Conservation (phyloP, 1,140 invertebrate genomes). For the Drosophila equinoxialis region DNA sequence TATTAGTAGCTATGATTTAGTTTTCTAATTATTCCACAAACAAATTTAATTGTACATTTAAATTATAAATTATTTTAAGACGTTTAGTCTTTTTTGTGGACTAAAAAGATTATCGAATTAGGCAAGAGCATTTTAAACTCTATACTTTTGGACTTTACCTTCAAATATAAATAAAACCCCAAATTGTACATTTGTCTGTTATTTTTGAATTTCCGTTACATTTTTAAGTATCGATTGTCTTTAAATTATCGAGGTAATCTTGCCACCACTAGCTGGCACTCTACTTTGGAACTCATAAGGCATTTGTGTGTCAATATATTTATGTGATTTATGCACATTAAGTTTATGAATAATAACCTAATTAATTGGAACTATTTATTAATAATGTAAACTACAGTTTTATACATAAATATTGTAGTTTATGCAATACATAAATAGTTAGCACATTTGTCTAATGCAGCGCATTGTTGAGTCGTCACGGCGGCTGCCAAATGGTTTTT, state of each 20-base stretch:
- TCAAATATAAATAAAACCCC: background rate
- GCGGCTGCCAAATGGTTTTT: conserved; percentile 81
- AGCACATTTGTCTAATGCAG: conserved; percentile 42
- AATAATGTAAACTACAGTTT: too few relatives aligned
- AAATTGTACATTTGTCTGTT: background rate
- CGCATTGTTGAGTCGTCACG: conserved; percentile 85
- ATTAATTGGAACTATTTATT: too few relatives aligned
- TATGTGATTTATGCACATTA: too few relatives aligned
- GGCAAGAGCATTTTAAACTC: too few relatives aligned
- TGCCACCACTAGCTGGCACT: background rate
- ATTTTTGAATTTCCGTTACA: background rate
- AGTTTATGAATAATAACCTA: too few relatives aligned
- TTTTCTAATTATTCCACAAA: background rate
- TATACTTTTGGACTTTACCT: too few relatives aligned
- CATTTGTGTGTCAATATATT: background rate
- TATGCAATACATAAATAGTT: too few relatives aligned
- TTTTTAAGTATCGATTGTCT: background rate
- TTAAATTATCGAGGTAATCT: background rate
- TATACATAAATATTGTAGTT: background rate
- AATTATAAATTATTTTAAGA: background rate
- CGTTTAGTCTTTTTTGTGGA: background rate
- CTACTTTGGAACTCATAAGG: background rate
- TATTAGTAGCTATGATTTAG: conserved; percentile 45
- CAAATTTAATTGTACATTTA: conserved; percentile 7
- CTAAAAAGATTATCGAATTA: too few relatives aligned